Conservation (phyloP, 2,888 invertebrate genomes). For the Megaustenia siamemsis region DNA sequence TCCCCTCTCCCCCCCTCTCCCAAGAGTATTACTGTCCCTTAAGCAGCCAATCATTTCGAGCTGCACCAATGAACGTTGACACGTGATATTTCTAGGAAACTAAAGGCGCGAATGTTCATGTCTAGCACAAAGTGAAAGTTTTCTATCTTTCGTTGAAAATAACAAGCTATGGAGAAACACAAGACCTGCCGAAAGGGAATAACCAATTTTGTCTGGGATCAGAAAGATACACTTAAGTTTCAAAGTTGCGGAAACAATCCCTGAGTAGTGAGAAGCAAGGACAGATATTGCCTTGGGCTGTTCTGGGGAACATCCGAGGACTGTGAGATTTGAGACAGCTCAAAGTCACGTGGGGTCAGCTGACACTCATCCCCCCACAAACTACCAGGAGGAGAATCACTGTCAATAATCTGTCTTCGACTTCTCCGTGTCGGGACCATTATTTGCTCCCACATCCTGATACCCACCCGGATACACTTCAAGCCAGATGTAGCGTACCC, state of each 20-base stretch:
- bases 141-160: no score
- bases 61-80: no score
- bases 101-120: no score
- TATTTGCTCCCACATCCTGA: constrained; percentile 20
- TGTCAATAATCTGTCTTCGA: background rate
- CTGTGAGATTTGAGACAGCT: background rate
- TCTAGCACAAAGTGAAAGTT: no score
- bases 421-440: background rate
- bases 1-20: no score
- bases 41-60: no score
- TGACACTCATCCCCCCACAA: background rate
- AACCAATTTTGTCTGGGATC: background rate
- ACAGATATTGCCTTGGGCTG: background rate
- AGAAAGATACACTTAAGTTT: background rate
- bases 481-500: constrained; percentile 31
- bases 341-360: constrained; percentile 16
- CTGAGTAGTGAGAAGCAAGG: background rate
- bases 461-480: constrained; percentile 6
- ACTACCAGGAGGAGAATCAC: background rate
- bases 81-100: no score
- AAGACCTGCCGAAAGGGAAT: no score
- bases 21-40: no score
- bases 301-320: background rate
- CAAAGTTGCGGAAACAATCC: background rate
- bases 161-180: no score